A percentile compares a stretch with the other conserved stretches of the same genome.
Conservation (phyloP, 2,888 invertebrate species). For the Dolichomitus sp. region DNA sequence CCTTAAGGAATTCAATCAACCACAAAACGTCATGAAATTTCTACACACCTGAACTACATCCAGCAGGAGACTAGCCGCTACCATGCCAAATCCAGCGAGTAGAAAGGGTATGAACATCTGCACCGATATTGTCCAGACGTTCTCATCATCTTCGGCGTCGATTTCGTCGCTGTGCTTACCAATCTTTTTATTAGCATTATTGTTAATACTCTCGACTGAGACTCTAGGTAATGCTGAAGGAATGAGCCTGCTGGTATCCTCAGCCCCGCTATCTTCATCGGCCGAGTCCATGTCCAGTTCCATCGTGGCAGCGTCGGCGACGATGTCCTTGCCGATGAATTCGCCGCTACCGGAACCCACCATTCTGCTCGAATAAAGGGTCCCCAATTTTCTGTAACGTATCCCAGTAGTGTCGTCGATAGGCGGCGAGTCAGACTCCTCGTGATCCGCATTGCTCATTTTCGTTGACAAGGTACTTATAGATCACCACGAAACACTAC, state of each 20-base stretch:
- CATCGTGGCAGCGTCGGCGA: constrained; percentile 77
- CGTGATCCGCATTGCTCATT: constrained; percentile 80
- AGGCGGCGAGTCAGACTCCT: constrained; percentile 68
- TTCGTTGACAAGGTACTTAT: constrained; percentile 70
- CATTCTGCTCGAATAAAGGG: constrained; percentile 75
- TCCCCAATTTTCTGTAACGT: constrained; percentile 77
- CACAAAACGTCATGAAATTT: background rate
- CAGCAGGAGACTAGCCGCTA: constrained; percentile 94
- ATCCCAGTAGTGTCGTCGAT: constrained; percentile 67
- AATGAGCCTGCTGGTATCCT: constrained; percentile 79
- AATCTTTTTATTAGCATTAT: constrained; percentile 59
- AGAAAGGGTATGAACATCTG: constrained; percentile 95
- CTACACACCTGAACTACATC: constrained; percentile 91
- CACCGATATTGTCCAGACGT: constrained; percentile 90
- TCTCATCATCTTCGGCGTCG: constrained; percentile 85
- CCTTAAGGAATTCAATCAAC: no score
- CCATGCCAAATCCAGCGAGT: constrained; percentile 96
- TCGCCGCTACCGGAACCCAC: constrained; percentile 82
- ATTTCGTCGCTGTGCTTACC: constrained; percentile 60
- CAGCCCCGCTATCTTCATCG: constrained; percentile 74
- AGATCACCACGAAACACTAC: constrained; percentile 73
- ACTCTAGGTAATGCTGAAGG: constrained; percentile 69
- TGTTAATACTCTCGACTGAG: constrained; percentile 60
- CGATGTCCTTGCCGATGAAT: constrained; percentile 76
- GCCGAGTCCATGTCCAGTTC: constrained; percentile 79